Evolutionary conservation across 2,113 vertebrate genomes (phyloP).

Genomic region (Phrynosoma platyrhinos): DNA sequence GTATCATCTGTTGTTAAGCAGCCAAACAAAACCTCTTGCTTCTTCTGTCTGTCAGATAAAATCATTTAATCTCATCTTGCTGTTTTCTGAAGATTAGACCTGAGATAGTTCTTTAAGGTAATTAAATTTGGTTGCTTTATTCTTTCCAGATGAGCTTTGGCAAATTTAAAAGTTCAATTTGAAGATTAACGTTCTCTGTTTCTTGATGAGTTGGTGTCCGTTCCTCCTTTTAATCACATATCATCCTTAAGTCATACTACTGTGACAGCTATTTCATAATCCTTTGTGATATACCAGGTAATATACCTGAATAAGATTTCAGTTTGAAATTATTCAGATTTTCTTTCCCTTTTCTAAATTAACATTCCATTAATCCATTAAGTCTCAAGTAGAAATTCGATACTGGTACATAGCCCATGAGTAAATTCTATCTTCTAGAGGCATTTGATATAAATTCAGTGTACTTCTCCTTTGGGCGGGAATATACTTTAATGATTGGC

Average conservation of each 20-base stretch:
- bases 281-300: conserved; percentile 24
- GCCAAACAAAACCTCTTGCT: not conserved
- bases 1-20: conserved; percentile 24
- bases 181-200: conserved; percentile 47
- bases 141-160: conserved; percentile 31
- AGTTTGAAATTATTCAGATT: not conserved
- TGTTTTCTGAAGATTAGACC: conserved; percentile 21
- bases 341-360: not conserved
- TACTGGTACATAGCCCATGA: not conserved
- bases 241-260: conserved; percentile 29
- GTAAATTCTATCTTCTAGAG: not conserved
- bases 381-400: conserved; percentile 16
- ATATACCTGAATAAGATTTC: conserved; percentile 20
- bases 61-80: conserved; percentile 3
- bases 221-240: conserved; percentile 41
- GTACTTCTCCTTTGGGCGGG: not conserved
- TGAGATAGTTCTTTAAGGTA: conserved; percentile 34
- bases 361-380: conserved; percentile 10
- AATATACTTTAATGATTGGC: not conserved
- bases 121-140: conserved; percentile 44
- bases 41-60: conserved; percentile 14
- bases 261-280: conserved; percentile 10
- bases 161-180: conserved; percentile 43
- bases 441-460: not conserved
- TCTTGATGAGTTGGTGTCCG: conserved; percentile 35